phyloP scores from a whole-genome alignment of 2,113 vertebrate species.

The Cervus canadensis region DNA sequence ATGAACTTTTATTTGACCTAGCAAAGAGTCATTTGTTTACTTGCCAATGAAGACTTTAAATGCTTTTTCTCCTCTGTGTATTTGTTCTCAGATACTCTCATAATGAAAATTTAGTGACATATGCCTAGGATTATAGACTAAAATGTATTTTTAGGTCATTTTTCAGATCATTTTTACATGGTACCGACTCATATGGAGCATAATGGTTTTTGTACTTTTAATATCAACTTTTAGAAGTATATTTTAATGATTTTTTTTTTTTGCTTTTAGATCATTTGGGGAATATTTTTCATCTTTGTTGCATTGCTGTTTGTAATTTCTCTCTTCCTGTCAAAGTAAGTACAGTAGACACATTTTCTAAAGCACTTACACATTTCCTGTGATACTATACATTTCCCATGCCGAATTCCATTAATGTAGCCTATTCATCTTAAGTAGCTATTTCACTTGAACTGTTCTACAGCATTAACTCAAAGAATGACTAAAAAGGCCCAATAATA shows the following conservation, averaged over 20 bases:
- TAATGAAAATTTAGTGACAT: conserved; percentile 17
- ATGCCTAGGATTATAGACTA: neutral
- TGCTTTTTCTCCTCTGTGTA: neutral
- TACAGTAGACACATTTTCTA: conserved; percentile 59
- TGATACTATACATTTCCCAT: neutral
- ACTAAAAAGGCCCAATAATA: neutral
- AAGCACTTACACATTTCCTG: neutral
- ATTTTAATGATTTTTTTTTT: conserved; percentile 46
- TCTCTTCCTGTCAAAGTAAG: conserved; percentile 98
- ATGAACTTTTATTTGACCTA: neutral
- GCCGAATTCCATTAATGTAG: neutral
- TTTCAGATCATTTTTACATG: neutral
- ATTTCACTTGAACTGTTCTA: conserved; percentile 24
- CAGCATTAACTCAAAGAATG: conserved; percentile 12
- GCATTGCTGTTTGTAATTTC: conserved; percentile 93
- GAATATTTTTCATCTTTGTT: conserved; percentile 93
- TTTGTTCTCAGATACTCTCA: conserved; percentile 4
- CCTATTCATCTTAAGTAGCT: conserved; percentile 28
- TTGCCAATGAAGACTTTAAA: conserved; percentile 17
- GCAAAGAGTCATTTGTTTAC: conserved; percentile 11
- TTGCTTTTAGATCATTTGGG: conserved; percentile 89
- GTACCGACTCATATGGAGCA: neutral
- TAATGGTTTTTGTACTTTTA: conserved; percentile 53
- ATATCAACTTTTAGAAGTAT: conserved; percentile 21
- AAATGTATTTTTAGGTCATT: neutral